Evolutionary conservation across 2,797 vertebrate species (phyloP).

Genomic region (Stomatorhinus walkeri): DNA sequence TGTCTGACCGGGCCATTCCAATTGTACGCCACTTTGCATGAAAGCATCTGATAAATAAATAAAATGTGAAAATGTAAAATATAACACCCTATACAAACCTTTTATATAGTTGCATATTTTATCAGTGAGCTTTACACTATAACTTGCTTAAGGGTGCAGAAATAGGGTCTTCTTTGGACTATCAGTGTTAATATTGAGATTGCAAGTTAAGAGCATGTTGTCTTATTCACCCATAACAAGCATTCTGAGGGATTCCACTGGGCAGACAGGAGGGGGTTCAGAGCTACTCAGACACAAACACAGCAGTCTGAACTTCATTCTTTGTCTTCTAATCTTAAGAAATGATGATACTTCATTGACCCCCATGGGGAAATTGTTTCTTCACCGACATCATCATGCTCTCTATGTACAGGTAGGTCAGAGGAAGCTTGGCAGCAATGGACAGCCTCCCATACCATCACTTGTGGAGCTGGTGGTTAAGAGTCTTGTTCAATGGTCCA

Average conservation of each 20-base stretch:
- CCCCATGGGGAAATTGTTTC: not conserved
- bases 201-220: not conserved
- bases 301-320: not conserved
- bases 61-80: not conserved
- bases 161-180: not conserved
- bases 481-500: not conserved
- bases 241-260: not conserved
- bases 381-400: not conserved
- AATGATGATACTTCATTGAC: not conserved
- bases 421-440: not conserved
- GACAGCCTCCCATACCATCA: not conserved
- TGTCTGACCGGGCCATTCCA: not conserved
- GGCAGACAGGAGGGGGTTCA: not conserved
- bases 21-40: not conserved
- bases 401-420: not conserved
- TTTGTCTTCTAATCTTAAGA: not conserved
- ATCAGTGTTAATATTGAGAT: not conserved
- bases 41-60: not conserved
- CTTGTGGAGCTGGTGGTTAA: not conserved
- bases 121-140: not conserved
- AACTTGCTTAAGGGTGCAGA: not conserved
- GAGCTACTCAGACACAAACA: not conserved
- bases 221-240: not conserved
- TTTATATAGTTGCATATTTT: not conserved
- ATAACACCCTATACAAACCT: not conserved